phyloP scores from a whole-genome alignment of 2,888 invertebrate genomes.

The Erebia epiphron region DNA sequence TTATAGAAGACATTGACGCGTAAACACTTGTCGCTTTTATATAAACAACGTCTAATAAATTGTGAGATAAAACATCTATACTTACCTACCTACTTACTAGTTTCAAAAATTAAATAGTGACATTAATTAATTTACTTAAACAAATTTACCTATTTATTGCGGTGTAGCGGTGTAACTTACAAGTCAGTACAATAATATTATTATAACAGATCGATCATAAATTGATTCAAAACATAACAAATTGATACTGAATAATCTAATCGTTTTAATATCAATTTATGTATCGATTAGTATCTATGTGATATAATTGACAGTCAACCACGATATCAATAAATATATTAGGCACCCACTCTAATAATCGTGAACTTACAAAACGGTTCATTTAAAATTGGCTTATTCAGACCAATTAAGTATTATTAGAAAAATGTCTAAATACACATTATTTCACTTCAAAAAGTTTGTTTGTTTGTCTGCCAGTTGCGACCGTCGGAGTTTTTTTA shows the following conservation, averaged over 20 bases:
- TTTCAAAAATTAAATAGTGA: too few relatives aligned
- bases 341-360: not conserved
- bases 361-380: not conserved
- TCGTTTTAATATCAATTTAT: conserved; percentile 41
- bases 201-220: not conserved
- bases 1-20: too few relatives aligned
- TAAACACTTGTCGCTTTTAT: too few relatives aligned
- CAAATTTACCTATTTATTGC: too few relatives aligned
- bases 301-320: conserved; percentile 18
- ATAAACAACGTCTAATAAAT: too few relatives aligned
- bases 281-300: conserved; percentile 53
- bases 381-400: not conserved
- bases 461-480: too few relatives aligned
- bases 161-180: not conserved
- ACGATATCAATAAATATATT: not conserved
- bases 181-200: not conserved
- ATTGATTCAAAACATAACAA: not conserved
- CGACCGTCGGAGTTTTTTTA: too few relatives aligned
- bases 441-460: too few relatives aligned
- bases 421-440: not conserved
- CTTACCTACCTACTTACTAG: too few relatives aligned
- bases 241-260: conserved; percentile 1
- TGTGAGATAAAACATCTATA: too few relatives aligned
- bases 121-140: too few relatives aligned
- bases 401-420: not conserved